Evolutionary conservation across 2,888 invertebrate genomes (phyloP).

Genomic region (Ceraclea dissimilis): DNA sequence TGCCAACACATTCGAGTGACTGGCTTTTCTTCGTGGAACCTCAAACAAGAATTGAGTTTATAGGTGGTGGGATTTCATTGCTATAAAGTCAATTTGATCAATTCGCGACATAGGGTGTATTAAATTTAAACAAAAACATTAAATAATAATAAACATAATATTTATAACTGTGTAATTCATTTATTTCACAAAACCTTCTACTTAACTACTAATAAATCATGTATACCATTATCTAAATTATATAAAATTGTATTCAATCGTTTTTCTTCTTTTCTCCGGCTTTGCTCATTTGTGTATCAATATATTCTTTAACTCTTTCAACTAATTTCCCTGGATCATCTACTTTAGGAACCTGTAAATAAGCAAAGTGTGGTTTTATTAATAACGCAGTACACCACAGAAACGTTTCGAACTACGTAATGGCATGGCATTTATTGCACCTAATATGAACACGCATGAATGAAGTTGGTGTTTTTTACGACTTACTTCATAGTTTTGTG

Average conservation of each 20-base stretch:
- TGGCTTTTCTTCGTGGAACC: slow-evolving; percentile 97
- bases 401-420: too few species aligned
- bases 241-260: slow-evolving; percentile 28
- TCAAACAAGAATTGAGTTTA: slow-evolving; percentile 74
- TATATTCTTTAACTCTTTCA: slow-evolving; percentile 60
- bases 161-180: not conserved
- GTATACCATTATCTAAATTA: slow-evolving; percentile 50
- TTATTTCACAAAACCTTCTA: not conserved
- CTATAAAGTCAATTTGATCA: slow-evolving; percentile 33
- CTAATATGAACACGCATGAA: too few species aligned
- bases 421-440: too few species aligned
- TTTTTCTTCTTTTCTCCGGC: slow-evolving; percentile 35
- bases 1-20: slow-evolving; percentile 96
- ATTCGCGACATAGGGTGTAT: slow-evolving; percentile 28
- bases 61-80: slow-evolving; percentile 72
- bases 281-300: slow-evolving; percentile 54
- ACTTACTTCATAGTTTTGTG: slow-evolving; percentile 67
- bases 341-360: slow-evolving; percentile 69
- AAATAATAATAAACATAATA: slow-evolving; percentile 7
- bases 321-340: slow-evolving; percentile 72
- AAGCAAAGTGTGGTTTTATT: slow-evolving; percentile 3
- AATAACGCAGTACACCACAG: too few species aligned
- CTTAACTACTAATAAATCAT: slow-evolving; percentile 22
- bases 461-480: too few species aligned
- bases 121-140: slow-evolving; percentile 14